Conservation (phyloP, 2,113 vertebrate species). For the Scolopax mira region DNA sequence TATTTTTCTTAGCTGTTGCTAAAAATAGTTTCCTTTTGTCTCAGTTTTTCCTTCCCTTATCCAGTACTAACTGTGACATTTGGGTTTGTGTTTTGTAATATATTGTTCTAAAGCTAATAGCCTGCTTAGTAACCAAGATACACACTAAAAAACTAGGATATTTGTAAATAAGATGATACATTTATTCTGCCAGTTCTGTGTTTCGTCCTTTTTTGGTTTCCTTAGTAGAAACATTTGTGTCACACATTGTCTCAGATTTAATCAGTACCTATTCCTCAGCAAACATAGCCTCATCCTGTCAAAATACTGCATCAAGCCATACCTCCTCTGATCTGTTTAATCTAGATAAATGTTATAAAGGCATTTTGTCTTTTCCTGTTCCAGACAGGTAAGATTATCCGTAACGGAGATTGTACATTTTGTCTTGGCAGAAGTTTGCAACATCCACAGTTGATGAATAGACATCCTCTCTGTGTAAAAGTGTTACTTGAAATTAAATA, state of each 20-base stretch:
- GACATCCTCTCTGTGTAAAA: neutral
- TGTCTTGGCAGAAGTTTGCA: conserved; percentile 18
- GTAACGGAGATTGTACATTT: neutral
- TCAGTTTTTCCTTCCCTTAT: conserved; percentile 30
- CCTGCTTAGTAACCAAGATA: conserved; percentile 14
- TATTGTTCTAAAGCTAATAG: neutral
- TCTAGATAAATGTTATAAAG: conserved; percentile 56
- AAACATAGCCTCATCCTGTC: conserved; percentile 15
- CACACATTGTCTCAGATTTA: conserved; percentile 1
- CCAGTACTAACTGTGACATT: neutral
- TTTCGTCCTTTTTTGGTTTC: conserved; percentile 57
- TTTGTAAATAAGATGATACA: conserved; percentile 37
- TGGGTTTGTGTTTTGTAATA: neutral
- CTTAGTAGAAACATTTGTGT: neutral
- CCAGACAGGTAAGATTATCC: conserved; percentile 60
- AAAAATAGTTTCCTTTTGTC: conserved; percentile 19
- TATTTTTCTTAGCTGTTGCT: neutral
- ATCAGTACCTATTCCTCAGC: conserved; percentile 19
- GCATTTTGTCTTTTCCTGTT: conserved; percentile 28
- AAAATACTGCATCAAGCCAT: conserved; percentile 43
- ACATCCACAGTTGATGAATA: conserved; percentile 2
- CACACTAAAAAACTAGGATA: neutral
- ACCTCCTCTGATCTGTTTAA: conserved; percentile 52
- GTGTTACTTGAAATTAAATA: conserved; percentile 38
- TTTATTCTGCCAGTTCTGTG: neutral